A percentile compares a stretch with the other conserved stretches of the same genome.
phyloP scores from a whole-genome alignment of 2,797 vertebrate species.

The Pteronotus mesoamericanus region DNA sequence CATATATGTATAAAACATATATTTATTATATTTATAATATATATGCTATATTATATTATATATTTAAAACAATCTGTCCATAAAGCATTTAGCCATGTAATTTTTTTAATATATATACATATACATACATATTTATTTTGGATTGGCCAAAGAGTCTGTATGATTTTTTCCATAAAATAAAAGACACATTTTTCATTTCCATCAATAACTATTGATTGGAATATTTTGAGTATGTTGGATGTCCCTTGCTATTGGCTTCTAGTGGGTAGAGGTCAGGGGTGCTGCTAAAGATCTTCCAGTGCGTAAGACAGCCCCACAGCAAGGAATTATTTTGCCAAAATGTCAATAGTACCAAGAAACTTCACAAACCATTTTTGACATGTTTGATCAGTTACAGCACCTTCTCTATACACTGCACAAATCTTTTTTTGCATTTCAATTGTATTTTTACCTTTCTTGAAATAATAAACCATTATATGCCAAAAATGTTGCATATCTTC shows the following conservation, averaged over 20 bases:
- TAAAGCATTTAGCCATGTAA: neutral
- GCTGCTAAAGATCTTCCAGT: neutral
- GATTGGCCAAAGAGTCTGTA: neutral
- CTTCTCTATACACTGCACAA: neutral
- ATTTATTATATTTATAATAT: too few species aligned
- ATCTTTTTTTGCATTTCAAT: neutral
- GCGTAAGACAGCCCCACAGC: neutral
- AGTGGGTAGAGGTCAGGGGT: neutral
- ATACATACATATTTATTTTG: neutral
- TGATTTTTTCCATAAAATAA: neutral
- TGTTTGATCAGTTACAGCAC: neutral
- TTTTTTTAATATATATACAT: neutral
- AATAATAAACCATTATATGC: neutral
- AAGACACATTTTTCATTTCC: neutral
- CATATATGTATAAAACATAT: too few species aligned
- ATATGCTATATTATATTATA: too few species aligned
- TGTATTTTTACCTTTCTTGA: neutral
- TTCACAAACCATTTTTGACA: neutral
- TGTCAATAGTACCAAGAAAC: neutral
- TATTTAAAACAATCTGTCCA: neutral
- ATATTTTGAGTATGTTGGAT: neutral
- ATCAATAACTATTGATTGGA: neutral
- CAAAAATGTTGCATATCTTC: neutral
- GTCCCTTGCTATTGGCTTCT: neutral
- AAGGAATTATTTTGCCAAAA: neutral